These are phyloP conservation scores for Lamproptera curius DNA, from an alignment of 2,888 invertebrate genomes.

Conservation along the genomic window DNA sequence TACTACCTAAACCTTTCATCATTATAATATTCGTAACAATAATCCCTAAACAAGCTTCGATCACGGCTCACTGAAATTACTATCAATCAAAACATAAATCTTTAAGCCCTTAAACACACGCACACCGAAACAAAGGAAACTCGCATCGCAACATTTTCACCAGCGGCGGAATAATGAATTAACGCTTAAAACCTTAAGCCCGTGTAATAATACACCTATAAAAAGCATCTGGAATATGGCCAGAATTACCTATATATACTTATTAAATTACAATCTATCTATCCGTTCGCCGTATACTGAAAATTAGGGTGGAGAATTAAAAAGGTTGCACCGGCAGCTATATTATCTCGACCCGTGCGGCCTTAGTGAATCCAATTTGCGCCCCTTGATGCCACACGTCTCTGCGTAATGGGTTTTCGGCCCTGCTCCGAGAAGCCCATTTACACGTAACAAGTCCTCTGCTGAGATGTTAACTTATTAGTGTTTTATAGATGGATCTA, in stretches of 20 bases:
- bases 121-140: neutral
- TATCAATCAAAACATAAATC: too few relatives aligned
- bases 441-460: constrained; percentile 31
- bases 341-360: constrained; percentile 57
- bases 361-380: constrained; percentile 63
- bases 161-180: neutral
- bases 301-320: constrained; percentile 36
- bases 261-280: constrained; percentile 3
- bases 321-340: constrained; percentile 44
- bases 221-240: constrained; percentile 7
- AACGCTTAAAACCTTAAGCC: constrained; percentile 1
- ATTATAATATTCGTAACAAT: too few relatives aligned
- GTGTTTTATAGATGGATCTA: neutral
- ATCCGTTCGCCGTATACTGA: neutral
- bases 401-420: constrained; percentile 61
- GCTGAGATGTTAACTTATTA: constrained; percentile 22
- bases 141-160: neutral
- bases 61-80: too few relatives aligned
- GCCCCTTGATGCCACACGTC: constrained; percentile 47
- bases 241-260: neutral
- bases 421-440: constrained; percentile 56
- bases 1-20: too few relatives aligned
- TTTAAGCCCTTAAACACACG: neutral
- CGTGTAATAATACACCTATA: constrained; percentile 1
- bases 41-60: too few relatives aligned